Conservation (phyloP, 2,888 invertebrate genomes). For the Imbricaverruca yamaguchii region DNA sequence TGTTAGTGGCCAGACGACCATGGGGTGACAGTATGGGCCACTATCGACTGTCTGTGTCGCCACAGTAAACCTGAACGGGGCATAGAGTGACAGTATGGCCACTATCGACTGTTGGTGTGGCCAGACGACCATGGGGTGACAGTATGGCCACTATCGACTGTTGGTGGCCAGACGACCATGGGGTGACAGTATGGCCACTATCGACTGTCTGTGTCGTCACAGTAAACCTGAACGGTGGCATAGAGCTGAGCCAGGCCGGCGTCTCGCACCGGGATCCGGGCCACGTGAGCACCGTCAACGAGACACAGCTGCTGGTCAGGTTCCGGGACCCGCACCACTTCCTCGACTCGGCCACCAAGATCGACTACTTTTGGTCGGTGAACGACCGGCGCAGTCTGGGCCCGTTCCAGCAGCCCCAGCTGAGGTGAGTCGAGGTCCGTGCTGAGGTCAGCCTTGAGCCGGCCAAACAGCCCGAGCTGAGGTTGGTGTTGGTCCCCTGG, state of each 20-base stretch:
- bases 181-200: too few species aligned
- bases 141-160: too few species aligned
- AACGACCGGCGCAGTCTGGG: conserved; percentile 21
- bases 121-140: background rate
- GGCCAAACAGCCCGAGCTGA: too few species aligned
- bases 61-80: too few species aligned
- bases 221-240: background rate
- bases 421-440: background rate
- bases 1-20: too few species aligned
- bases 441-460: too few species aligned
- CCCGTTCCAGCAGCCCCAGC: background rate
- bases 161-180: background rate
- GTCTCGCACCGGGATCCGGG: background rate
- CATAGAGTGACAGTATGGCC: too few species aligned
- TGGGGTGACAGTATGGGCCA: too few species aligned
- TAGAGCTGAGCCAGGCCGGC: background rate
- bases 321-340: conserved; percentile 11
- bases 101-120: too few species aligned
- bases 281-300: background rate
- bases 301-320: conserved; percentile 13
- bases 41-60: too few species aligned
- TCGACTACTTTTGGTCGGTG: conserved; percentile 25
- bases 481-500: too few species aligned
- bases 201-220: background rate
- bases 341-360: background rate